Base-by-base conservation (phyloP, 2,797 vertebrate genomes). In the Telmatherina bonti region DNA sequence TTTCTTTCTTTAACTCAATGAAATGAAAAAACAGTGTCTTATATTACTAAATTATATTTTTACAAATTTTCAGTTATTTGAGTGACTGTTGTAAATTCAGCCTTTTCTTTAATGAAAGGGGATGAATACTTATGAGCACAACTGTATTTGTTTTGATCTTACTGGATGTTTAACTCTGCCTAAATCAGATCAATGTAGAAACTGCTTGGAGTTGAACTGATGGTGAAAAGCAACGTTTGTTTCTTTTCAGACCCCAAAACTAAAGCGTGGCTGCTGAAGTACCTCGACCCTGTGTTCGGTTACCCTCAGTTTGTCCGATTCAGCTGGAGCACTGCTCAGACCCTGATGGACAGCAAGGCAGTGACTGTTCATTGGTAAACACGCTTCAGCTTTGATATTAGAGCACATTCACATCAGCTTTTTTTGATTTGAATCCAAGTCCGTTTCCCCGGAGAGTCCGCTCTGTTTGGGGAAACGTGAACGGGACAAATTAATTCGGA, bases 251-350 rank as follows among this genome's bases (percentile, higher is more conserved):
- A 98, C 56, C 97, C 96, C 22, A 97, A 97, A 87, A 97, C 96
- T 1, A 97, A 97, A 89, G 93, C 91, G 0, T 97, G 96, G 96
- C 67, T 98, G 80, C 74, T 85, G 54, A 95, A 94, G 71, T 87
- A 94, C 15, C 84, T 97, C 59, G 96, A 98, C 51, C 96, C 96
- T 0, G 93, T 98, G 60, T 97, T 98, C n/a, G 96, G 97, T 41
- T 97, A 95, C 77, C 94, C 96, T 3, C 96, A 96, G 91, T 96
- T 98, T 80, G 96, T 98, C 35, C 91, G 96, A n/a, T 97, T 98
- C 82, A 97, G 96, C 79, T 98, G 97, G 97, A 96, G 96, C 82
- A 98, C 97, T 0, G 95, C 96, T 1, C 94, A 95, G 89, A 93
- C 90, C n/a, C 93, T 97, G 58, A 89, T 98, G 91, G 95, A 97